Evolutionary conservation across 2,797 vertebrate species (phyloP), one percentile per base, ranked within the genome.

Genomic region (Sebastes diploproa): DNA sequence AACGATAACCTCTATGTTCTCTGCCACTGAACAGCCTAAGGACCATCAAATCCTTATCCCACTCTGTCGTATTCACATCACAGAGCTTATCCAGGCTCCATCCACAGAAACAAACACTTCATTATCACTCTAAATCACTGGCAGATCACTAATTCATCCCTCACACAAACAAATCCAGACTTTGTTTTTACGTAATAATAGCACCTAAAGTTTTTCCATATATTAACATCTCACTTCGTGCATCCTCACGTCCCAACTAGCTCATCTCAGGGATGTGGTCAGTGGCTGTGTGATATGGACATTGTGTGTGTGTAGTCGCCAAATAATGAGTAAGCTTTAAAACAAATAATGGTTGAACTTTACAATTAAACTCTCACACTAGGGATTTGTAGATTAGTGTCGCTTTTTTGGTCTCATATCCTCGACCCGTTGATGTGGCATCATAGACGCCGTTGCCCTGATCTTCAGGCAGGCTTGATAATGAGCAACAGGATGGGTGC

Each of bases 291-390:
- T 93, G 89, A 94, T 91, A 79, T 71, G 67, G 79, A 87, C 79
- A 87, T 76, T 85, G 86, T 86, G 81, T 66, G 69, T 58, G 69
- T 63, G 32, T 63, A 63, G 74, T 86, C 23, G 12, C 55, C 69
- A 64, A 81, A 82, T 93, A 93, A 94, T 93, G 88, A 88, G 80
- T 93, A 85, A 81, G 87, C 92, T 91, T 95, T 89, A 86, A 91
- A 84, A 75, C 75, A 86, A 87, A 87, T 92, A 93, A 95, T 94
- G 84, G 84, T 34, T 94, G 90, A 88, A 90, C 93, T 94, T 94
- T 89, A 89, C 92, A 83, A 92, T 94, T 88, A 90, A 91, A 92
- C 66, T 91, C 88, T 90, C 85, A 88, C 92, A 88, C 84, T 70
- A 50, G 78, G 81, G 88, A 85, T 87, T 85, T 86, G 77, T 81